These are phyloP conservation scores for Dryobotodes eremita DNA, from an alignment of 2,888 invertebrate genomes.

Conservation along the genomic window DNA sequence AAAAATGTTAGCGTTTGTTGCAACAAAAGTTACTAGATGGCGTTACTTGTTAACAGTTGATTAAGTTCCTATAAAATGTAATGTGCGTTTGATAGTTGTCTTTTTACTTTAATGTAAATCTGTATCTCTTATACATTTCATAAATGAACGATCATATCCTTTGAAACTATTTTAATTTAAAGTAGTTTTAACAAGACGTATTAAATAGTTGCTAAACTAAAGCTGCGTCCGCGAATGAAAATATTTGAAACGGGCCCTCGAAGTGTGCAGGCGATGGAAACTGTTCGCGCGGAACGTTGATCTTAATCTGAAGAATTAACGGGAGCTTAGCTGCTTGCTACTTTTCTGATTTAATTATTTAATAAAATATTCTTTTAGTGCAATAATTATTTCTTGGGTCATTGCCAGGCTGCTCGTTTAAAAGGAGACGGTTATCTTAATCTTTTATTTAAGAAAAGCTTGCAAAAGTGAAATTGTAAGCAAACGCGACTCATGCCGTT, in stretches of 20 bases:
- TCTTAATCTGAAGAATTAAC: conserved; percentile 50
- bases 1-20: not conserved
- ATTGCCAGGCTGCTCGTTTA: conserved; percentile 23
- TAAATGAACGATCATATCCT: conserved; percentile 26
- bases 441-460: conserved; percentile 20
- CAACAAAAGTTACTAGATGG: conserved; percentile 2
- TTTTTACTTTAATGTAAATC: not conserved
- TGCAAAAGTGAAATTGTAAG: not conserved
- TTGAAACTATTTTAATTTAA: conserved; percentile 52
- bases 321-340: conserved; percentile 36
- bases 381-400: conserved; percentile 17
- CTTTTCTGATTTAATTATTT: conserved; percentile 30
- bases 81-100: not conserved
- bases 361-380: conserved; percentile 22
- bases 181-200: conserved; percentile 44
- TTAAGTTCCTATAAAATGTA: not conserved
- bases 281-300: conserved; percentile 41
- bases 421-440: conserved; percentile 12
- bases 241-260: conserved; percentile 52
- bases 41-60: not conserved
- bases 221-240: conserved; percentile 40
- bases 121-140: not conserved
- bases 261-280: conserved; percentile 39
- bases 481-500: not conserved
- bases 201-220: conserved; percentile 47